Evolutionary conservation across 2,888 invertebrate genomes (phyloP).

Genomic region (Azorinus chamasolen): DNA sequence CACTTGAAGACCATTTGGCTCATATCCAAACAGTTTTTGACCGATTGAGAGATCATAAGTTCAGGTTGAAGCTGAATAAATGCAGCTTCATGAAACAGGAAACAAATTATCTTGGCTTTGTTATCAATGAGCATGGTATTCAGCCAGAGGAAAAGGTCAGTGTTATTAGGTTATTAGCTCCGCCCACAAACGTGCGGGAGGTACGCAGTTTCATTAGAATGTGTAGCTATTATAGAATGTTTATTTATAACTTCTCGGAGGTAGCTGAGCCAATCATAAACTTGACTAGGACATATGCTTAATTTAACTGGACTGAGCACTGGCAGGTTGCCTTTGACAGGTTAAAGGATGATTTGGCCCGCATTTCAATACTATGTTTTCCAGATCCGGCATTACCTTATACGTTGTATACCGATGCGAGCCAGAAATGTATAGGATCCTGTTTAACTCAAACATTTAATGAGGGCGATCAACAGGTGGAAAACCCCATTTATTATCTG

Average conservation of each 20-base stretch:
- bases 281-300: slow-evolving; percentile 21
- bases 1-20: neutral
- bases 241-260: slow-evolving; percentile 40
- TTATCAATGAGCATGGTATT: slow-evolving; percentile 36
- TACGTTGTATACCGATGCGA: neutral
- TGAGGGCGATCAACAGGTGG: neutral
- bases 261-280: slow-evolving; percentile 34
- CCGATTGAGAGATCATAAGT: neutral
- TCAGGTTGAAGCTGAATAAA: slow-evolving; percentile 1
- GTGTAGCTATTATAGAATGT: slow-evolving; percentile 34
- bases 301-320: slow-evolving; percentile 6
- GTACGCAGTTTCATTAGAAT: slow-evolving; percentile 30
- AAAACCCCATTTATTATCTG: neutral
- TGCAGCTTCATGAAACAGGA: slow-evolving; percentile 25
- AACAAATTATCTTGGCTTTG: slow-evolving; percentile 43
- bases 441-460: slow-evolving; percentile 3
- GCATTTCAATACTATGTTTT: neutral
- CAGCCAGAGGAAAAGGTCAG: slow-evolving; percentile 36
- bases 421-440: neutral
- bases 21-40: slow-evolving; percentile 4
- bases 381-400: neutral
- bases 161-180: slow-evolving; percentile 32
- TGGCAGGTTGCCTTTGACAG: slow-evolving; percentile 14
- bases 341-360: neutral
- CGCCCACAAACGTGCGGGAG: slow-evolving; percentile 30